Conservation (phyloP, 1,140 invertebrate species). For the Bombus vancouverensis region DNA sequence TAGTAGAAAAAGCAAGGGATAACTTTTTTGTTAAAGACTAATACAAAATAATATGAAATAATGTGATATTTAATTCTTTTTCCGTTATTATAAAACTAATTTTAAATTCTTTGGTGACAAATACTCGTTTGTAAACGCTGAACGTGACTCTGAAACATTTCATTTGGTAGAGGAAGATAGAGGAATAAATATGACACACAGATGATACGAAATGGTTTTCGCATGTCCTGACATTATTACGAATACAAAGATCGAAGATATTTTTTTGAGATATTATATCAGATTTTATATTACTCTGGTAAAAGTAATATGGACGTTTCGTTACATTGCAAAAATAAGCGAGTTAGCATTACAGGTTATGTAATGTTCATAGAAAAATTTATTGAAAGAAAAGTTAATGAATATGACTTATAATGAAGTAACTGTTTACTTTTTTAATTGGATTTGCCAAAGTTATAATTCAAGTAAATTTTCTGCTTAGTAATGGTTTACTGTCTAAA, state of each 20-base stretch:
- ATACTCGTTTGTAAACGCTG: not conserved
- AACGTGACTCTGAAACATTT: constrained; percentile 30
- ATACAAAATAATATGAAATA: not conserved
- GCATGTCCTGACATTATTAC: constrained; percentile 65
- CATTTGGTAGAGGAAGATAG: constrained; percentile 18
- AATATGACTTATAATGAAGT: not conserved
- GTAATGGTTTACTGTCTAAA: too few species aligned
- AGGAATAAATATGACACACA: not conserved
- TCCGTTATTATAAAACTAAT: not conserved
- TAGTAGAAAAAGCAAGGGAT: not conserved
- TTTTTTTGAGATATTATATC: constrained; percentile 13
- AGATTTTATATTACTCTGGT: not conserved
- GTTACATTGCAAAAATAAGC: not conserved
- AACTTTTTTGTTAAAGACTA: not conserved
- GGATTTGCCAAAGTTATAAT: not conserved
- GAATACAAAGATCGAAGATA: constrained; percentile 55
- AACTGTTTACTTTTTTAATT: not conserved
- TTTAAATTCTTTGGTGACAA: not conserved
- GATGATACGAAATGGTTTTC: not conserved
- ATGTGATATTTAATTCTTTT: not conserved
- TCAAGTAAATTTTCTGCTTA: not conserved
- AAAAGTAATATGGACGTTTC: not conserved
- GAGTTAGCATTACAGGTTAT: not conserved
- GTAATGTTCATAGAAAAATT: not conserved
- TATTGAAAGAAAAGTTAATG: not conserved